Evolutionary conservation across 2,797 vertebrate species (phyloP), one percentile per base, ranked within the genome.

Genomic region (Lagocephalus sceleratus): DNA sequence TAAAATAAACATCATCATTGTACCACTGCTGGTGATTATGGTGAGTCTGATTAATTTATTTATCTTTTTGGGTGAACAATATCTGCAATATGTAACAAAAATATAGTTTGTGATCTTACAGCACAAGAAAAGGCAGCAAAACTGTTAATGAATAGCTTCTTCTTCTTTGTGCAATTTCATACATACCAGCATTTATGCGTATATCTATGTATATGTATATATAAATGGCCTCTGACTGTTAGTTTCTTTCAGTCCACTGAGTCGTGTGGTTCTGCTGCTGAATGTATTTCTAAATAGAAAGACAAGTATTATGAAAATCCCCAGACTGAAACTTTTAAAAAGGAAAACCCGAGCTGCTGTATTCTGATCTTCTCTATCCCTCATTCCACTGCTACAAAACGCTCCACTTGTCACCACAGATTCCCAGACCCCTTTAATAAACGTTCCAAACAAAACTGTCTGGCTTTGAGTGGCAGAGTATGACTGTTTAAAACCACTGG

Each of bases 401-500:
- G 86, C 86, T 88, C 77, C 70, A 74, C 79, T 90, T 86, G 88
- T 88, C 87, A 85, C 68, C 76, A 51, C 80, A 57, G 72, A 73
- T 76, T 87, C 83, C 74, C 81, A 58, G 81, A 82, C 81, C 74
- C 79, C 81, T 90, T 85, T 89, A 86, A 89, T 86, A 88, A 86
- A 90, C 50, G 85, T 82, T 69, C 60, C 76, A 72, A 81, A 87
- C 77, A 60, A 73, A 87, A 82, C 76, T 50, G 86, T 82, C 82
- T 80, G 54, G 84, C 78, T 88, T 86, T 87, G 87, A 85, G 83
- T 87, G 83, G 83, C 87, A 82, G 86, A 89, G 88, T 88, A 88
- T 90, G 89, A 90, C 88, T 87, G 83, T 81, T 84, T 87, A 84
- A 87, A 85, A 85, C 85, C 77, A 57, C 16, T 66, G 82, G 84